Evolutionary conservation across 2,797 vertebrate species (phyloP).

Genomic region (Muscicapa striata): DNA sequence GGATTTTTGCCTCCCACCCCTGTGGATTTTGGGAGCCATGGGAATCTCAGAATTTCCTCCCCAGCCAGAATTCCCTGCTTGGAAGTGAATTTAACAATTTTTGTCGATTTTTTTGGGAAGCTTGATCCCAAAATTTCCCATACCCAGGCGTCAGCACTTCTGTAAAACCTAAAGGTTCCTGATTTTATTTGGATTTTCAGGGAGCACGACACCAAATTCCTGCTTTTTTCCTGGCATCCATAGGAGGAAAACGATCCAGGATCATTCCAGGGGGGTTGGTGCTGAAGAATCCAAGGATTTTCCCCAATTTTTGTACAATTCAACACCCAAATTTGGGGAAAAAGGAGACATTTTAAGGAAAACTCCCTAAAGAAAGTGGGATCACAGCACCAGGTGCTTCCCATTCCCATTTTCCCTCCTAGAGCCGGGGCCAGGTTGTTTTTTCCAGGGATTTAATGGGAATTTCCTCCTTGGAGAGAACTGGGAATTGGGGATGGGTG

Average conservation of each 20-base stretch:
- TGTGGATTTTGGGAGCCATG: not conserved
- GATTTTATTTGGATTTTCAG: not conserved
- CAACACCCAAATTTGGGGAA: fast-evolving
- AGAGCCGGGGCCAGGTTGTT: not conserved
- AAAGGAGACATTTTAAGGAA: not conserved
- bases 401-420: not conserved
- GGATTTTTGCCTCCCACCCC: not conserved
- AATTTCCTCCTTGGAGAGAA: not conserved
- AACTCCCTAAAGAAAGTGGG: not conserved
- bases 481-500: not conserved
- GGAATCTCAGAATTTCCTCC: not conserved
- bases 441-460: not conserved
- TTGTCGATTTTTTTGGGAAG: not conserved
- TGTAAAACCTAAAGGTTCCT: not conserved
- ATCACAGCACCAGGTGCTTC: not conserved
- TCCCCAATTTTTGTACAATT: not conserved
- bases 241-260: fast-evolving
- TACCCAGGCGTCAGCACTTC: not conserved
- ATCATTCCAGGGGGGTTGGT: not conserved
- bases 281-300: not conserved
- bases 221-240: not conserved
- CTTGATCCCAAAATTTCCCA: not conserved
- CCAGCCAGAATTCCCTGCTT: not conserved
- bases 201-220: not conserved
- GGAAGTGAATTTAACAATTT: not conserved